Base-by-base conservation (phyloP, 2,113 vertebrate species). In the Vidua chalybeata region DNA sequence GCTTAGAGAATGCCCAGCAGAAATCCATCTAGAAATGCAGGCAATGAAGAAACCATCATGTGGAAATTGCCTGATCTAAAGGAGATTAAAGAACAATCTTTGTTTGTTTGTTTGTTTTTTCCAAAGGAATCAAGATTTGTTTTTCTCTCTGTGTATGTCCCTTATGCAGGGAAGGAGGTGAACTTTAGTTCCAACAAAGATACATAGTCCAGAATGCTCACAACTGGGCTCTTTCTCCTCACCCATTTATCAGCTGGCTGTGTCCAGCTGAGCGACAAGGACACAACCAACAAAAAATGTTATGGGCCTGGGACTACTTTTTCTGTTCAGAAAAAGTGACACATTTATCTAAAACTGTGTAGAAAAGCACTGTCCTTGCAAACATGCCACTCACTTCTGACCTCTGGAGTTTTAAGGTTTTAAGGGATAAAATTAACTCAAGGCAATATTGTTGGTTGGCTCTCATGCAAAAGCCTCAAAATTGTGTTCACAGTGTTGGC, bases 51-150 rank as follows among this genome's bases (percentile, higher is more conserved):
- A 95, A 90, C 87, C 78, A 93, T 96, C 82, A 74, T 88, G 75
- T 72, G 72, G 72, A 96, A 94, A 96, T 86, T 84, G 87, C 82
- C 72, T 84, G 72, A 92, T 95, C 48, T 94, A 59, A 87, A 30
- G 74, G 55, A 94, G 35, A 88, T 86, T 86, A 90, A 80, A 93
- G 51, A 87, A 74, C 85, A 92, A 76, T 45, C 9, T 39, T 85
- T 88, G 18, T 46, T 61, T 45, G 22, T 16, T 15, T 39, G 19
- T 11, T 24, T 75, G 48, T n/a, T 59, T 39, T 51, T 91, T 67
- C 6, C 59, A 78, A 66, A 91, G 51, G 72, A 79, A 56, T 68
- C 8, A 1, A 30, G 27, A 28, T 90, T 77, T 74, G 67, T 54
- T 94, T 95, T 96, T 81, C 37, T 80, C 37, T 56, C 27, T 59